A percentile compares a stretch with the other conserved stretches of the same genome.
These are phyloP conservation scores for Stenolophus ochropezus DNA, from an alignment of 2,888 invertebrate species.

Conservation along the genomic window DNA sequence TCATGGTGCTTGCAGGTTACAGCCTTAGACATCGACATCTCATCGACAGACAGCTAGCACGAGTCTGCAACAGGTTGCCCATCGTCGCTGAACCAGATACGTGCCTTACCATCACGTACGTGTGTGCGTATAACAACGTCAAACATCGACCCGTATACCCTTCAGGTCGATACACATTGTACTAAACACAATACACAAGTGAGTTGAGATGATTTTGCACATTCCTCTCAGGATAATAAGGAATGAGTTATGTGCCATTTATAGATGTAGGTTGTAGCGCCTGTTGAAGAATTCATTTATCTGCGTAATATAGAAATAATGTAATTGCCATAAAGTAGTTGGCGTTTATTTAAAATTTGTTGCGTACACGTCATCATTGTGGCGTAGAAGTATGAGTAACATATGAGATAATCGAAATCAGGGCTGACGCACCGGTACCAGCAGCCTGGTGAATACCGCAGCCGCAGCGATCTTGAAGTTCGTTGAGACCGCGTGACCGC, in stretches of 20 bases:
- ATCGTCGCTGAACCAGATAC: slow-evolving; percentile 56
- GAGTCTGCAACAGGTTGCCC: slow-evolving; percentile 59
- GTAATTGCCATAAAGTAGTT: not conserved
- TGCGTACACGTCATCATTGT: slow-evolving; percentile 42
- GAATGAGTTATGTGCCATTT: slow-evolving; percentile 6
- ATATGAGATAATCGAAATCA: slow-evolving; percentile 42
- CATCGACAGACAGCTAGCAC: slow-evolving; percentile 39
- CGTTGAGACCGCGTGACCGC: slow-evolving; percentile 64
- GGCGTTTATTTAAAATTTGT: slow-evolving; percentile 16
- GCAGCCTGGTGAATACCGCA: slow-evolving; percentile 61
- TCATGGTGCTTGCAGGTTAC: slow-evolving; percentile 27
- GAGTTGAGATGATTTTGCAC: not conserved
- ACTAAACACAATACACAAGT: not conserved
- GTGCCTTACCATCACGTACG: slow-evolving; percentile 55
- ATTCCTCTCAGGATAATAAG: not conserved
- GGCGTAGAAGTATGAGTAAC: slow-evolving; percentile 38
- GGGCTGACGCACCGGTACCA: slow-evolving; percentile 64
- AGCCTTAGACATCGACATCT: slow-evolving; percentile 5
- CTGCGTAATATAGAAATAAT: slow-evolving; percentile 4
- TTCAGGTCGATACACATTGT: slow-evolving; percentile 48
- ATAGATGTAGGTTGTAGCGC: not conserved
- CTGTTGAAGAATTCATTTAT: not conserved
- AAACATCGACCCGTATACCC: slow-evolving; percentile 48
- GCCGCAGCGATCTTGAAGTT: slow-evolving; percentile 65
- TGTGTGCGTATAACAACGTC: slow-evolving; percentile 52